These are phyloP conservation scores for Clanis bilineata DNA, from an alignment of 2,888 invertebrate genomes.

Conservation along the genomic window DNA sequence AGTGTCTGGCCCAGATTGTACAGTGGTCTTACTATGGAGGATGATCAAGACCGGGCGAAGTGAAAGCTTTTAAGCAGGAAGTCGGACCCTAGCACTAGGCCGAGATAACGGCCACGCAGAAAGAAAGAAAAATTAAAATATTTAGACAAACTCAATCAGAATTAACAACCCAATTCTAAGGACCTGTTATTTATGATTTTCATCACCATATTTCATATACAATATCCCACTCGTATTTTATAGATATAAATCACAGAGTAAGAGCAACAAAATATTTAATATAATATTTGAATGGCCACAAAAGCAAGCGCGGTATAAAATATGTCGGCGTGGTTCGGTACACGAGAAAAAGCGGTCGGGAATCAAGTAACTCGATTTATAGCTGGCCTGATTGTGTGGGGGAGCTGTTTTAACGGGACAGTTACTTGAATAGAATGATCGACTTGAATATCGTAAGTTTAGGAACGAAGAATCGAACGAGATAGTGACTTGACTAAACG, in stretches of 20 bases:
- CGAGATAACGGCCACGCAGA: too few relatives aligned
- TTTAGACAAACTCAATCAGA: too few relatives aligned
- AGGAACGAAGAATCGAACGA: too few relatives aligned
- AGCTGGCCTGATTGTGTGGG: conserved; percentile 14
- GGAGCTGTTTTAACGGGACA: conserved; percentile 8
- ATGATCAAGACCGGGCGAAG: too few relatives aligned
- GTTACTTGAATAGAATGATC: neutral
- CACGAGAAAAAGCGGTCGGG: conserved; percentile 17
- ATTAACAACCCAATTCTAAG: too few relatives aligned
- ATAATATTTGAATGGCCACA: neutral
- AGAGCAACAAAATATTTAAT: neutral
- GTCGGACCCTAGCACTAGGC: too few relatives aligned
- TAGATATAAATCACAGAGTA: neutral
- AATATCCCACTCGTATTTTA: neutral
- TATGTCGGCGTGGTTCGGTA: neutral
- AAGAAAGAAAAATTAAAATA: too few relatives aligned
- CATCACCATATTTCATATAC: neutral
- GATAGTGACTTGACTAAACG: too few relatives aligned
- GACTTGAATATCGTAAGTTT: neutral
- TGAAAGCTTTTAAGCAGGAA: too few relatives aligned
- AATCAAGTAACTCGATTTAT: conserved; percentile 20
- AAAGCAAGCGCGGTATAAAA: neutral
- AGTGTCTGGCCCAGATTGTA: too few relatives aligned
- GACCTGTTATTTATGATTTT: too few relatives aligned
- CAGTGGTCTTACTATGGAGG: too few relatives aligned